These are phyloP conservation scores for Leptinotarsa haldemani DNA, from an alignment of 2,888 invertebrate genomes.

Conservation along the genomic window DNA sequence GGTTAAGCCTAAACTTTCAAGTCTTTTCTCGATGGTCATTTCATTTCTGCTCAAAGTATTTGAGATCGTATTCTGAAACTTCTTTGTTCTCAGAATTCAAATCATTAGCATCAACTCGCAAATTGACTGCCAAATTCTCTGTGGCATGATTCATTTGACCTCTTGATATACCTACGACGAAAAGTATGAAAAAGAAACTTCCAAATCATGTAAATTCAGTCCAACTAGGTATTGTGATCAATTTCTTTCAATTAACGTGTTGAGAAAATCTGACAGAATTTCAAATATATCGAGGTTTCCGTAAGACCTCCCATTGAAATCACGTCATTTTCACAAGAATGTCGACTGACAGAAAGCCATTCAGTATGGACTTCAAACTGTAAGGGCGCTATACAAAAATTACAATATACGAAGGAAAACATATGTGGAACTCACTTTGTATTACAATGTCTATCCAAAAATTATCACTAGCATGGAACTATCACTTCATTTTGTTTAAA, in stretches of 20 bases:
- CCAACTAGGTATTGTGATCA: too few relatives aligned
- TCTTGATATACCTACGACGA: background rate
- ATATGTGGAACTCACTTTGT: conserved; percentile 2
- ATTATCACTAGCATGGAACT: conserved; percentile 39
- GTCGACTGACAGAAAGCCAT: conserved; percentile 27
- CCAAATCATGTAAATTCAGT: too few relatives aligned
- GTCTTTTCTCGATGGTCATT: background rate
- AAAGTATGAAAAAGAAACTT: background rate
- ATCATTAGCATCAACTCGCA: conserved; percentile 8
- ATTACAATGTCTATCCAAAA: conserved; percentile 33
- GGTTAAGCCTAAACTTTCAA: conserved; percentile 1
- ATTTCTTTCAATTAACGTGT: background rate
- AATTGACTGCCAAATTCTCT: conserved; percentile 16
- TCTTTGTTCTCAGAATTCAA: conserved; percentile 8
- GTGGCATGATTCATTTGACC: conserved; percentile 16
- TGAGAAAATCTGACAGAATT: background rate
- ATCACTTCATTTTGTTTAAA: conserved; percentile 45
- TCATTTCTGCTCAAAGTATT: background rate
- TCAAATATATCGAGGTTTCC: conserved; percentile 42
- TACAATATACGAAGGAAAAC: background rate
- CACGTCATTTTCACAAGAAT: conserved; percentile 43
- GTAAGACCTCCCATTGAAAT: conserved; percentile 51
- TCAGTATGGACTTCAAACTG: background rate
- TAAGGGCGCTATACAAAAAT: background rate
- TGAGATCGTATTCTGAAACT: background rate